Base-by-base conservation (phyloP, 2,797 vertebrate species). In the Eutrigla gurnardus region DNA sequence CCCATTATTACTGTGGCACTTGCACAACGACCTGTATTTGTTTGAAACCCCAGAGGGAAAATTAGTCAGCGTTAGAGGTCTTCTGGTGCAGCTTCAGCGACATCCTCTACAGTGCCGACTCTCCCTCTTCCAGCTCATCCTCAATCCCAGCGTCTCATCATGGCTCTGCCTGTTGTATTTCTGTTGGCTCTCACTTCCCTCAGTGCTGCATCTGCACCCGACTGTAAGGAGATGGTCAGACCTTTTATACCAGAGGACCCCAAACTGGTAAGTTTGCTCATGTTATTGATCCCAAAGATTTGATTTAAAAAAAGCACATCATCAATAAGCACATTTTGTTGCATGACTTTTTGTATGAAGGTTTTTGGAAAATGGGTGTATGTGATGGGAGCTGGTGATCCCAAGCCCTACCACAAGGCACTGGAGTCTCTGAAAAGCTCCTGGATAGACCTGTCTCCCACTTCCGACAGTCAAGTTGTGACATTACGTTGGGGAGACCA, bases 331-430 rank as follows among this genome's bases (percentile, higher is more conserved):
- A 49, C 1, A 35, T 0, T 18, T 18, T 12, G 17, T 1, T 65
- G 5, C n/a, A 11, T 17, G 55, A 42, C 39, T 63, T 58, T n/a
- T 53, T 35, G 6, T 70, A 15, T 73, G 36, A 78, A 94, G 93
- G 39, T 93, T 3, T 90, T 90, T 75, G 93, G 93, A 15, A 93
- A 88, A 73, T 94, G 93, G 93, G 88, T 93, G 65, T 93, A 92
- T 25, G 90, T 89, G 63, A 86, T 93, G 91, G 93, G 92, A 65
- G 88, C 92, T 35, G 92, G 89, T 32, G 92, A 93, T 65, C 93
- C 93, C 2, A 58, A 76, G 47, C 75, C 69, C 1, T 93, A 93
- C 77, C 91, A 93, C 84, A 88, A 82, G 62, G 93, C 92, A 7
- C 67, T 94, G 82, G 89, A 79, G 64, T 87, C 89, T 13, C 63